These are phyloP conservation scores for Tethea ocularis DNA, from an alignment of 2,888 invertebrate genomes.

Conservation along the genomic window DNA sequence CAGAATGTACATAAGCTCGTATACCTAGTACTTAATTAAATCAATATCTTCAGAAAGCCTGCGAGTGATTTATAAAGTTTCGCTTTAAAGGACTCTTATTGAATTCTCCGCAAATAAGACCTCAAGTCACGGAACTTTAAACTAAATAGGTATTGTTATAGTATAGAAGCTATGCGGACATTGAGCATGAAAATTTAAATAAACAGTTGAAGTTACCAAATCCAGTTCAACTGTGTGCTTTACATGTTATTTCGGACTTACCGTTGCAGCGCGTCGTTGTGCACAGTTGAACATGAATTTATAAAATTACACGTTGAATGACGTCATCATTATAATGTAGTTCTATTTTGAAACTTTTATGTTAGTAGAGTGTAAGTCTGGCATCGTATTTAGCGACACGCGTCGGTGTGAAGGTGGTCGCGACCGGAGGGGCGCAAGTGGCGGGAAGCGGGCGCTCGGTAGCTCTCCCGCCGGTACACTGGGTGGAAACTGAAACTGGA, in stretches of 20 bases:
- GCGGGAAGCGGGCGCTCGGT: slow-evolving; percentile 45
- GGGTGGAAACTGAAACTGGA: slow-evolving; percentile 36
- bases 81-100: background rate
- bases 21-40: background rate
- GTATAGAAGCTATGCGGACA: background rate
- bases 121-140: background rate
- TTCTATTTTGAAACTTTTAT: background rate
- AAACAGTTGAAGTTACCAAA: slow-evolving; percentile 24
- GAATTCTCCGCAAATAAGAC: background rate
- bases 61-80: background rate
- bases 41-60: background rate
- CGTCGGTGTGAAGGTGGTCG: background rate
- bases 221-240: slow-evolving; percentile 20
- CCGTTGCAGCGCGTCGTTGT: slow-evolving; percentile 41
- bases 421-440: background rate
- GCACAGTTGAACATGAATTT: slow-evolving; percentile 31
- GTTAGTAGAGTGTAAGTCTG: background rate
- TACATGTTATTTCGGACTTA: slow-evolving; percentile 47
- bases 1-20: background rate
- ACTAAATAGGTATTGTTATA: background rate
- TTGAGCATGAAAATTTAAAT: slow-evolving; percentile 20
- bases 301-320: background rate
- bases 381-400: background rate
- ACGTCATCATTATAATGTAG: no score
- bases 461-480: slow-evolving; percentile 56